Evolutionary conservation across 2,888 invertebrate genomes (phyloP).

Genomic region (Mayetiola destructor): DNA sequence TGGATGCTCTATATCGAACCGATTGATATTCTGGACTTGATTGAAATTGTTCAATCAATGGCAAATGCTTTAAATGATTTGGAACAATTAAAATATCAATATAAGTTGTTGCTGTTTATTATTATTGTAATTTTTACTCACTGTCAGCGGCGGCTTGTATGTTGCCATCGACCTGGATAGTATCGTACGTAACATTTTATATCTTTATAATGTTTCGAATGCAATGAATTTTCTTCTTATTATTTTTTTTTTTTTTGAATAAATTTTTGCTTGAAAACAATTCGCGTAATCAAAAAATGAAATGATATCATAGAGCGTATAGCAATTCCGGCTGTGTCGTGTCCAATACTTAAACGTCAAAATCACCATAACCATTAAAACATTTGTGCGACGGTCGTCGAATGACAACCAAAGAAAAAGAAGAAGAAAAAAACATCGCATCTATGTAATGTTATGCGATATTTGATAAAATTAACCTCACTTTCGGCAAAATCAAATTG

Average conservation of each 20-base stretch:
- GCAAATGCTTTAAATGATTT: neutral
- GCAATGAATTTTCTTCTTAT: neutral
- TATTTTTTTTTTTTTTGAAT: no score
- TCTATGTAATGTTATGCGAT: neutral
- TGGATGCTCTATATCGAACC: slow-evolving; percentile 38
- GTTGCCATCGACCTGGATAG: neutral
- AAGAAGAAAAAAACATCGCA: neutral
- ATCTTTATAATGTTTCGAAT: neutral
- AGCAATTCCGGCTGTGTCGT: neutral
- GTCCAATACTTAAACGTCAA: neutral
- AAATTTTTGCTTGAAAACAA: no score
- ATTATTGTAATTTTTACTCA: neutral
- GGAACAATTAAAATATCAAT: neutral
- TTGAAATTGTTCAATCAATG: neutral
- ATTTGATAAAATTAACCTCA: neutral
- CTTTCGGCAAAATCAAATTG: neutral
- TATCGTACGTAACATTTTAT: neutral
- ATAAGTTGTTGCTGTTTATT: neutral
- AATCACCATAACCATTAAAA: no score
- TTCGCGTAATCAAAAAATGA: no score
- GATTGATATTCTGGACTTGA: neutral
- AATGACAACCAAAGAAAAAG: no score
- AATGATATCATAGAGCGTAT: neutral
- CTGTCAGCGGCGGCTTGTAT: neutral
- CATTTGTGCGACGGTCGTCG: no score